Evolutionary conservation across 2,797 vertebrate species (phyloP).

Genomic region (Peromyscus melanophrys): DNA sequence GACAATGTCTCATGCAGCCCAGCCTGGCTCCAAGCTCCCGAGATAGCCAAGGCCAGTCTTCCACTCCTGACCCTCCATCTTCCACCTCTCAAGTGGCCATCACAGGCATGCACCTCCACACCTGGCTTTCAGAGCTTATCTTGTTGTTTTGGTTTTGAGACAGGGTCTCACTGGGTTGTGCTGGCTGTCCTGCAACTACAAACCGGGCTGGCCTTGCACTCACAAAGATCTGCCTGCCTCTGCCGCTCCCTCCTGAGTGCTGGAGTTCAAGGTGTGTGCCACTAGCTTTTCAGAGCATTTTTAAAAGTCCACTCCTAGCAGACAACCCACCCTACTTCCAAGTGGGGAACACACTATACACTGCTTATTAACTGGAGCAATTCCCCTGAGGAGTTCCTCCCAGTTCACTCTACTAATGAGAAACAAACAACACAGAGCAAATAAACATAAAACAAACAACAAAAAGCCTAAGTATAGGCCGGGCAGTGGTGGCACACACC

Average conservation of each 20-base stretch:
- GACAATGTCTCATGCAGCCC: background rate
- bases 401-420: background rate
- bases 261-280: background rate
- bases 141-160: background rate
- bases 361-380: background rate
- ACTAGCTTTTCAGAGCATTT: background rate
- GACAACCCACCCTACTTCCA: background rate
- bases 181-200: background rate
- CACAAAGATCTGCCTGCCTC: background rate
- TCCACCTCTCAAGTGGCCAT: background rate
- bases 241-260: background rate
- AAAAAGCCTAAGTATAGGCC: background rate
- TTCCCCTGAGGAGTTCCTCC: background rate
- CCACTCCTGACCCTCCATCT: background rate
- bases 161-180: background rate
- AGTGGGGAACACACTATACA: background rate
- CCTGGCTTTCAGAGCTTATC: background rate
- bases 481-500: background rate
- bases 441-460: background rate
- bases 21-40: background rate
- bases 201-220: background rate
- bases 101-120: background rate
- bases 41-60: background rate
- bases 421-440: slow-evolving; percentile 1
- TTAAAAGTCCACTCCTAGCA: background rate